Evolutionary conservation across 2,888 invertebrate species (phyloP).

Genomic region (Drosophila incognita): DNA sequence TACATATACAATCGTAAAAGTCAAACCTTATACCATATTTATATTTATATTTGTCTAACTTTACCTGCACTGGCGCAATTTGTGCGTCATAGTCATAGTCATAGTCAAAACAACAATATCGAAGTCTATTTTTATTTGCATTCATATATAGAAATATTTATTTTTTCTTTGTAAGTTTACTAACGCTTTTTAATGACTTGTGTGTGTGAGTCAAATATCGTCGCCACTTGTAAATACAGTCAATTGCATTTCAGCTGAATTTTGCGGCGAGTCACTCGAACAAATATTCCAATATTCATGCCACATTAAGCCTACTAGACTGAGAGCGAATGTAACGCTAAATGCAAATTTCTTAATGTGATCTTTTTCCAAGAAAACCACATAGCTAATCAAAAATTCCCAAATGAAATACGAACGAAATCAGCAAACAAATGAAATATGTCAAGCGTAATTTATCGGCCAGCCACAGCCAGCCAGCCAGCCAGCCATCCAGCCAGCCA

Average conservation of each 20-base stretch:
- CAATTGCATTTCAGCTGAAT: slow-evolving; percentile 43
- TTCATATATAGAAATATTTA: slow-evolving; percentile 1
- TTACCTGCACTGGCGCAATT: slow-evolving; percentile 44
- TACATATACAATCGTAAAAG: slow-evolving; percentile 53
- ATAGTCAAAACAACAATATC: slow-evolving; percentile 31
- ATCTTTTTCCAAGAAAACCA: slow-evolving; percentile 34
- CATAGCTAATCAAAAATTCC: slow-evolving; percentile 38
- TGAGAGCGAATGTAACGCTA: slow-evolving; percentile 21
- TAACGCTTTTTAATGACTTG: slow-evolving; percentile 23
- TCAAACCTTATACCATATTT: slow-evolving; percentile 40
- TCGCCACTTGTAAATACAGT: slow-evolving; percentile 37
- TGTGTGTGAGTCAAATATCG: slow-evolving; percentile 18
- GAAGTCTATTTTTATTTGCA: slow-evolving; percentile 39
- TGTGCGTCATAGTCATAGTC: slow-evolving; percentile 53
- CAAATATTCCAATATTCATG: neutral
- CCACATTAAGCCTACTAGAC: slow-evolving; percentile 15
- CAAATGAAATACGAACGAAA: neutral
- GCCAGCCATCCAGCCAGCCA: neutral
- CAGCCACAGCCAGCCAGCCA: neutral
- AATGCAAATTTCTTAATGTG: slow-evolving; percentile 50
- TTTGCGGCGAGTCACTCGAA: slow-evolving; percentile 6
- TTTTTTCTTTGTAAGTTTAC: slow-evolving; percentile 49
- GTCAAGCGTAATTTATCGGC: slow-evolving; percentile 34
- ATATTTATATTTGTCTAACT: slow-evolving; percentile 35
- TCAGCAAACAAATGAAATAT: slow-evolving; percentile 22